These are phyloP conservation scores for Abscondita cerata DNA, from an alignment of 2,888 invertebrate species.

Conservation along the genomic window DNA sequence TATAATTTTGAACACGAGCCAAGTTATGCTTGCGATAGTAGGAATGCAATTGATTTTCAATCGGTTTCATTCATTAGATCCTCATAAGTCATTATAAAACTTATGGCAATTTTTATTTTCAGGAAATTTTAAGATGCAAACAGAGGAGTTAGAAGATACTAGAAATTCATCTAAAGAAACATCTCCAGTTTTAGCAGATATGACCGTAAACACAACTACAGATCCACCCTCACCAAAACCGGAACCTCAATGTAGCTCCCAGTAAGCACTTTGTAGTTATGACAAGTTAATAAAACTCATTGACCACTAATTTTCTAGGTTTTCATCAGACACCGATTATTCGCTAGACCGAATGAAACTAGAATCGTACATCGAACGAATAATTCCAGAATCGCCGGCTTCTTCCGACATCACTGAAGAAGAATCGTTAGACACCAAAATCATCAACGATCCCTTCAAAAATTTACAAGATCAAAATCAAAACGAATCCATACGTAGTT, in stretches of 20 bases:
- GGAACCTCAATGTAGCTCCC: constrained; percentile 22
- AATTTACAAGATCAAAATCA: constrained; percentile 59
- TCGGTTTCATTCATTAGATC: neutral
- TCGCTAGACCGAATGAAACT: constrained; percentile 48
- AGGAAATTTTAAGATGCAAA: constrained; percentile 46
- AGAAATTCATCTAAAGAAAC: constrained; percentile 34
- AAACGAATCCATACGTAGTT: constrained; percentile 74
- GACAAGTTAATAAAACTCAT: neutral
- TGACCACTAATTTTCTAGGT: constrained; percentile 9
- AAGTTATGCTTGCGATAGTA: neutral
- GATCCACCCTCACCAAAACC: constrained; percentile 41
- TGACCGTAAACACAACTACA: constrained; percentile 47
- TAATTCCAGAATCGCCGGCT: constrained; percentile 52
- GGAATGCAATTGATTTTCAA: neutral
- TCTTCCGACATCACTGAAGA: constrained; percentile 48
- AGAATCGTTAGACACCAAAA: constrained; percentile 24
- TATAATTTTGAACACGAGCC: neutral
- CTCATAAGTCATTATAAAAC: neutral
- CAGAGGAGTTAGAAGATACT: constrained; percentile 42
- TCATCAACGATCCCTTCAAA: constrained; percentile 46
- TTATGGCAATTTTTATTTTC: constrained; percentile 17
- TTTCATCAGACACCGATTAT: constrained; percentile 26
- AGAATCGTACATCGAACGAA: constrained; percentile 55
- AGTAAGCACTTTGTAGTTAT: constrained; percentile 18
- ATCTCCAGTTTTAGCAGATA: constrained; percentile 40